A percentile compares a stretch with the other conserved stretches of the same genome.
phyloP scores from a whole-genome alignment of 2,797 vertebrate genomes.

The Dryobates pubescens region DNA sequence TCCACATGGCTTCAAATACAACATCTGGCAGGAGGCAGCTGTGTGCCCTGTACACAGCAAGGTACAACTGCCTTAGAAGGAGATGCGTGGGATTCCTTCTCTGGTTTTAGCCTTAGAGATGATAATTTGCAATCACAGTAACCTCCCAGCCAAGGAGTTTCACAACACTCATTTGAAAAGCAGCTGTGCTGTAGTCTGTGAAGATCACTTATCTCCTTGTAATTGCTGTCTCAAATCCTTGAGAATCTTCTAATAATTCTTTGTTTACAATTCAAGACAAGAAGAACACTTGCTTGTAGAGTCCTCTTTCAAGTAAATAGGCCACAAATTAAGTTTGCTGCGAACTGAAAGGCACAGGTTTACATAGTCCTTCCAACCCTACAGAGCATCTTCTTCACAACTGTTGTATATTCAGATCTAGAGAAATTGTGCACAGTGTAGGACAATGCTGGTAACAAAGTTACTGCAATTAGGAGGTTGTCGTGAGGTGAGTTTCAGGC shows the following conservation, averaged over 20 bases:
- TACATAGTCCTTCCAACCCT: not conserved
- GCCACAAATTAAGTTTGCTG: not conserved
- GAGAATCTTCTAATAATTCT: not conserved
- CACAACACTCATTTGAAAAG: not conserved
- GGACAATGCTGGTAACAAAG: fast-evolving
- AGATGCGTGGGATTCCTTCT: not conserved
- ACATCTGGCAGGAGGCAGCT: fast-evolving
- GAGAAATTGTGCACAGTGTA: not conserved
- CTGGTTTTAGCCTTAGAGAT: not conserved
- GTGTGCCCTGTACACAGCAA: not conserved
- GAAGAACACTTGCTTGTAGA: not conserved
- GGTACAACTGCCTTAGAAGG: not conserved
- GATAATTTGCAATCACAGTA: not conserved
- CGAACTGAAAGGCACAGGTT: not conserved
- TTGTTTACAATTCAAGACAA: not conserved
- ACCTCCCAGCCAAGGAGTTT: slow-evolving; percentile 1
- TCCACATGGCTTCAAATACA: not conserved
- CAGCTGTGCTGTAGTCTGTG: not conserved
- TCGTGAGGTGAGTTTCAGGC: no score
- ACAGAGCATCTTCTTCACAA: not conserved
- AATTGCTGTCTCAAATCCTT: not conserved
- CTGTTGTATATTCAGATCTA: not conserved
- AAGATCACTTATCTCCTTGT: not conserved
- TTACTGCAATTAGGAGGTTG: no score
- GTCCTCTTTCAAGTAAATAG: not conserved